Evolutionary conservation across 2,113 vertebrate genomes (phyloP).

Genomic region (Clupea harengus): DNA sequence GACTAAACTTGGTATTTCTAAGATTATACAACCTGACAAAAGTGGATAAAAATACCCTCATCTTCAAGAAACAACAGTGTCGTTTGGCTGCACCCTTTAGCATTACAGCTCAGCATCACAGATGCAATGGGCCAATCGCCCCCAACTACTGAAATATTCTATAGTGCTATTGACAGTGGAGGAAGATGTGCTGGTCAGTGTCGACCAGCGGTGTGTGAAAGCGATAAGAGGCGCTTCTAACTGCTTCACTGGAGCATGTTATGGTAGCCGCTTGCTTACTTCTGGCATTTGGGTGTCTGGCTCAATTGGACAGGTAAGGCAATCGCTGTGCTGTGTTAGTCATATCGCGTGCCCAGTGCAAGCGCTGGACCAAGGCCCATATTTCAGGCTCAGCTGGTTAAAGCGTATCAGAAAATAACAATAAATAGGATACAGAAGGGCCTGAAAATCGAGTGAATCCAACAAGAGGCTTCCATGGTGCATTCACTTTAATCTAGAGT

Average conservation of each 20-base stretch:
- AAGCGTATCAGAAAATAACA: too few relatives aligned
- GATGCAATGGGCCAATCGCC: neutral
- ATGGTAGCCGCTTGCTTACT: neutral
- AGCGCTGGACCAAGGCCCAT: neutral
- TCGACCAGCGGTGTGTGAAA: slow-evolving; percentile 23
- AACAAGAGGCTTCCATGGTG: too few relatives aligned
- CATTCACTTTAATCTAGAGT: too few relatives aligned
- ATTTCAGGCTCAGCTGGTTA: neutral
- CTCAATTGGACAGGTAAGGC: neutral
- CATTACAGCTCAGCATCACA: neutral
- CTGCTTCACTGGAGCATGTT: slow-evolving; percentile 25
- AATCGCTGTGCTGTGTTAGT: neutral
- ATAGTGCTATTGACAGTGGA: neutral
- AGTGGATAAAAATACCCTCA: neutral
- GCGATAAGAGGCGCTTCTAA: slow-evolving; percentile 26
- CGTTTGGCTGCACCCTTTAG: too few relatives aligned
- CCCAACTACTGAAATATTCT: neutral
- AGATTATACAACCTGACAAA: neutral
- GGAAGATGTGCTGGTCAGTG: neutral
- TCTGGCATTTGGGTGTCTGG: neutral
- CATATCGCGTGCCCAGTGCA: neutral
- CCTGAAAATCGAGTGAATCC: too few relatives aligned
- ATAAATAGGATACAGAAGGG: too few relatives aligned
- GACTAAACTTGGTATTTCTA: neutral
- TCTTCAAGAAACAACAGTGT: neutral